These are phyloP conservation scores for Chloroclysta siterata DNA, from an alignment of 2,888 invertebrate species.

Conservation along the genomic window DNA sequence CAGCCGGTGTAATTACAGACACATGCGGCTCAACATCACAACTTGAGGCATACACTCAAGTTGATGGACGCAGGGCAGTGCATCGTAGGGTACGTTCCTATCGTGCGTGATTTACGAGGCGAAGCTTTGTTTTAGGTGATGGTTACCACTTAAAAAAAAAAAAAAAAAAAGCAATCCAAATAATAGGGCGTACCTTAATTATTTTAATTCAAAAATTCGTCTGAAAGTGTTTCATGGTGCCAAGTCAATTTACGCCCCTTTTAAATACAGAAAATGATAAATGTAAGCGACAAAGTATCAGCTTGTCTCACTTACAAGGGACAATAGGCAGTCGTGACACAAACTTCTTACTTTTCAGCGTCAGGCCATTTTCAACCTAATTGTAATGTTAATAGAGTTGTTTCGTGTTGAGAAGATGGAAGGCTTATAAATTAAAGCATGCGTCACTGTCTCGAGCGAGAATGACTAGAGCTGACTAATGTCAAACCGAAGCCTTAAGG, in stretches of 20 bases:
- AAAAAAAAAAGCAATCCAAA: not conserved
- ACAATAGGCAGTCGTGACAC: conserved; percentile 65
- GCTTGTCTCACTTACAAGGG: conserved; percentile 68
- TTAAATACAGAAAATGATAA: conserved; percentile 22
- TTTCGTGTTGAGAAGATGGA: conserved; percentile 51
- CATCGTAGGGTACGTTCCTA: too few relatives aligned
- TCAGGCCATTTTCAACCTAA: conserved; percentile 55
- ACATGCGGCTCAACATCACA: too few relatives aligned
- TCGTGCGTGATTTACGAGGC: too few relatives aligned
- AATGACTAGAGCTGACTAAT: conserved; percentile 29
- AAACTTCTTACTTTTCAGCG: conserved; percentile 23
- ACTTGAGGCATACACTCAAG: too few relatives aligned
- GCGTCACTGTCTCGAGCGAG: conserved; percentile 71
- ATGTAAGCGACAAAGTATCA: conserved; percentile 24
- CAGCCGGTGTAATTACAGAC: too few relatives aligned
- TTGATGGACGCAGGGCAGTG: too few relatives aligned
- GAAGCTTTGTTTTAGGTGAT: too few relatives aligned
- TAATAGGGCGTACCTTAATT: conserved; percentile 2
- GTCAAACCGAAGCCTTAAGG: not conserved
- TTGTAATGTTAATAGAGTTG: conserved; percentile 42
- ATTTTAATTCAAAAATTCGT: not conserved
- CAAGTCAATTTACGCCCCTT: conserved; percentile 11
- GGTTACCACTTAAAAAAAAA: too few relatives aligned
- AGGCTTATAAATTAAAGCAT: conserved; percentile 74
- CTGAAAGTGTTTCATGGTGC: not conserved